phyloP scores from a whole-genome alignment of 2,888 invertebrate genomes.

The Tinea pellionella region DNA sequence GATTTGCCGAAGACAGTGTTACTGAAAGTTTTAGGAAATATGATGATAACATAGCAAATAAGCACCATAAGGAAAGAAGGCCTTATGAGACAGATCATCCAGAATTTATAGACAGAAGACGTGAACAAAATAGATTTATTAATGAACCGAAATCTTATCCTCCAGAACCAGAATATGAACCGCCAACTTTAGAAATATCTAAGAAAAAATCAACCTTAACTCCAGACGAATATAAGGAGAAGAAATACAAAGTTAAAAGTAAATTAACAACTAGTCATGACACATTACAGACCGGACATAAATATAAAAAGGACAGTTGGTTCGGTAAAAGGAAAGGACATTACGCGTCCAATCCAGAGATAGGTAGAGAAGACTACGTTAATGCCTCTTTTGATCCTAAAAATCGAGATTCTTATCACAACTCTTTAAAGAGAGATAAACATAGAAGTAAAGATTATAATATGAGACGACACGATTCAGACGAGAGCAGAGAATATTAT shows the following conservation, averaged over 20 bases:
- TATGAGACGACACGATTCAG: slow-evolving; percentile 52
- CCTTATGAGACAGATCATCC: slow-evolving; percentile 48
- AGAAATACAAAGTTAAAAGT: slow-evolving; percentile 53
- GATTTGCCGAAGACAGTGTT: slow-evolving; percentile 60
- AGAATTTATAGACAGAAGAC: slow-evolving; percentile 41
- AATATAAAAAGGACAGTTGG: slow-evolving; percentile 57
- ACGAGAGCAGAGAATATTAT: slow-evolving; percentile 64
- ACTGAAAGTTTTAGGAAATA: slow-evolving; percentile 63
- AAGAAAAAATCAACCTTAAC: slow-evolving; percentile 68
- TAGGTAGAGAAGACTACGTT: slow-evolving; percentile 61
- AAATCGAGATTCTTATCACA: slow-evolving; percentile 64
- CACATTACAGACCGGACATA: slow-evolving; percentile 48
- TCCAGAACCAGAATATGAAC: slow-evolving; percentile 70
- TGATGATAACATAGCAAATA: slow-evolving; percentile 54
- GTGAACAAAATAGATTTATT: slow-evolving; percentile 35
- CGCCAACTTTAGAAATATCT: slow-evolving; percentile 74
- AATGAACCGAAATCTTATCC: slow-evolving; percentile 49
- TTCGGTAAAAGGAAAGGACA: slow-evolving; percentile 61
- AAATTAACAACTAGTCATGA: slow-evolving; percentile 64
- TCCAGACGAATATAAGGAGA: slow-evolving; percentile 69
- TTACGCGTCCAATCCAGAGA: slow-evolving; percentile 73
- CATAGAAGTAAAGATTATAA: slow-evolving; percentile 44
- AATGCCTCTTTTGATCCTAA: slow-evolving; percentile 49
- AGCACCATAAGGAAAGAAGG: slow-evolving; percentile 54
- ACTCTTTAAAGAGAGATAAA: slow-evolving; percentile 72